phyloP scores from a whole-genome alignment of 1,140 invertebrate genomes.

The Drosophila aff. region DNA sequence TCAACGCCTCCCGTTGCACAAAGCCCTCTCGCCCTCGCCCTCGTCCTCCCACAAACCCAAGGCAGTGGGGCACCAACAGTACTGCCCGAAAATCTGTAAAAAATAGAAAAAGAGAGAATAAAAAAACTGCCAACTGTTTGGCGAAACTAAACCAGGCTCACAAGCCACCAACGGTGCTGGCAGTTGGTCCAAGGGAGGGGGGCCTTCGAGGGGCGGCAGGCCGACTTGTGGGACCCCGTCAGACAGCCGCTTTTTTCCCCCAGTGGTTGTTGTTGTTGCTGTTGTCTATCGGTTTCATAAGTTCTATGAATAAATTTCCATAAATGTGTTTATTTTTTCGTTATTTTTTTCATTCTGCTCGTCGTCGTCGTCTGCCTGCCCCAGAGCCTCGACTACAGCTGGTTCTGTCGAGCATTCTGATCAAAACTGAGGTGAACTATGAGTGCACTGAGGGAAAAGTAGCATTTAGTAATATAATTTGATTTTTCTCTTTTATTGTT shows the following conservation, averaged over 20 bases:
- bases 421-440: slow-evolving; percentile 55
- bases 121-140: slow-evolving; percentile 68
- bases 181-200: slow-evolving; percentile 1
- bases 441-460: slow-evolving; percentile 27
- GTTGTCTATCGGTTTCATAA: slow-evolving; percentile 83
- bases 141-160: slow-evolving; percentile 79
- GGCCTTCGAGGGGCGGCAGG: slow-evolving; percentile 27
- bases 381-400: slow-evolving; percentile 59
- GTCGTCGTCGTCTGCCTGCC: slow-evolving; percentile 63
- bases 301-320: slow-evolving; percentile 85
- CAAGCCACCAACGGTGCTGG: slow-evolving; percentile 65
- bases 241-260: slow-evolving; percentile 69
- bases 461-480: neutral
- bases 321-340: slow-evolving; percentile 81
- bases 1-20: slow-evolving; percentile 51
- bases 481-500: neutral
- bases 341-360: slow-evolving; percentile 45
- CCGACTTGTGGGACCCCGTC: slow-evolving; percentile 67
- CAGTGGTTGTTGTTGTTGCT: slow-evolving; percentile 36
- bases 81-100: slow-evolving; percentile 33
- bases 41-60: slow-evolving; percentile 32
- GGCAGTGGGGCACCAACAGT: slow-evolving; percentile 47
- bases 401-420: slow-evolving; percentile 49
- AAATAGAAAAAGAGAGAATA: slow-evolving; percentile 5
- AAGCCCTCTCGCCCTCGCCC: slow-evolving; percentile 24